A percentile compares a stretch with the other conserved stretches of the same genome.
Evolutionary conservation across 1,140 invertebrate species (phyloP).

Genomic region (Drosophila repleta): DNA sequence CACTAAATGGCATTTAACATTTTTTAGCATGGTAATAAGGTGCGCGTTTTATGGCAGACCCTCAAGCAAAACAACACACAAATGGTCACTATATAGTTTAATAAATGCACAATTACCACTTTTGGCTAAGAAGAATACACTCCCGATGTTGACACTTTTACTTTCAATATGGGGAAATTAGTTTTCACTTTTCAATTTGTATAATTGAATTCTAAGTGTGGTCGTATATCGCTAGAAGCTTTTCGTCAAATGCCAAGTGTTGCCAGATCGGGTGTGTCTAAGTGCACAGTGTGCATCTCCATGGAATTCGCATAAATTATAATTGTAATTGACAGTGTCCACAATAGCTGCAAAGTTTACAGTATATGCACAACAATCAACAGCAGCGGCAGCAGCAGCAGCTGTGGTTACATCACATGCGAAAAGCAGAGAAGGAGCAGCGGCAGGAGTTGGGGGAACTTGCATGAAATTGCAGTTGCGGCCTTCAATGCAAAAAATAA

Average conservation of each 20-base stretch:
- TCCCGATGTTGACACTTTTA: neutral
- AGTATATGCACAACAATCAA: constrained; percentile 3
- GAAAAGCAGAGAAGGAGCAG: neutral
- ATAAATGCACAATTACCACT: constrained; percentile 74
- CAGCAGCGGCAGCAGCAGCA: constrained; percentile 4
- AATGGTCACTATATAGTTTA: constrained; percentile 55
- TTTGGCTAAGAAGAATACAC: constrained; percentile 28
- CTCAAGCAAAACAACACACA: constrained; percentile 29
- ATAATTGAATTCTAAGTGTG: constrained; percentile 17
- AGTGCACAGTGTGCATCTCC: neutral
- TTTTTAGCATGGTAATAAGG: constrained; percentile 64
- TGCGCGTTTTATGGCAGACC: constrained; percentile 53
- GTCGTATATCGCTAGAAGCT: constrained; percentile 1
- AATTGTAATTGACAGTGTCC: constrained; percentile 58
- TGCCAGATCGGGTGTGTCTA: constrained; percentile 13
- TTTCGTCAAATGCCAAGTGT: neutral
- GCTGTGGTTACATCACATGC: constrained; percentile 51
- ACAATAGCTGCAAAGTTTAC: constrained; percentile 4
- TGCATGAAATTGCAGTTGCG: constrained; percentile 52
- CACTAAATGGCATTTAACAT: constrained; percentile 39
- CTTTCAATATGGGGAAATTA: neutral
- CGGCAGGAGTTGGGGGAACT: constrained; percentile 21
- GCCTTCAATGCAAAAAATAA: constrained; percentile 45
- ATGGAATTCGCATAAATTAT: constrained; percentile 47
- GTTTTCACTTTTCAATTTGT: neutral